A percentile compares a stretch with the other conserved stretches of the same genome.
These are phyloP conservation scores for Pammene aurita DNA, from an alignment of 2,888 invertebrate genomes.

Conservation along the genomic window DNA sequence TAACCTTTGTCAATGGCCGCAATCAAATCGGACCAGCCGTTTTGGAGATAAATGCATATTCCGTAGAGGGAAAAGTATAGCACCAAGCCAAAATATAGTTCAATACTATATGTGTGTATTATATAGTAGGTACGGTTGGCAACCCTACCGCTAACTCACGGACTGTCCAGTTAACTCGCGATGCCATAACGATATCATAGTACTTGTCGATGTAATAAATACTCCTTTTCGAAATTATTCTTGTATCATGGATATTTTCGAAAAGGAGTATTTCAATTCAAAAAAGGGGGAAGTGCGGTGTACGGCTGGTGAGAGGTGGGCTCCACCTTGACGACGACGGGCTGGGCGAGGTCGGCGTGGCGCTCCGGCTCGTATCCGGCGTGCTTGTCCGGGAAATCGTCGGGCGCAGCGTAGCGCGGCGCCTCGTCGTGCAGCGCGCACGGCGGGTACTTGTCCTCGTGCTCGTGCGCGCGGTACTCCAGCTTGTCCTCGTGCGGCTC, in stretches of 20 bases:
- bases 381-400: constrained; percentile 77
- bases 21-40: no score
- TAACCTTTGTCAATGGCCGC: no score
- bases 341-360: constrained; percentile 72
- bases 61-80: no score
- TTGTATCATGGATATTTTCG: constrained; percentile 75
- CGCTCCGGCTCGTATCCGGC: constrained; percentile 69
- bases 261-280: constrained; percentile 87
- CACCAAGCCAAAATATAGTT: no score
- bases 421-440: constrained; percentile 79
- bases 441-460: constrained; percentile 76
- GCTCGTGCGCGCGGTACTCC: constrained; percentile 74
- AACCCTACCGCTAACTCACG: not conserved
- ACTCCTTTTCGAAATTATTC: constrained; percentile 82
- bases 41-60: no score
- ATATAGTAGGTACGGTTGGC: no score
- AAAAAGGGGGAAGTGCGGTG: constrained; percentile 90
- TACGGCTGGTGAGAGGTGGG: constrained; percentile 84
- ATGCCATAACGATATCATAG: constrained; percentile 3
- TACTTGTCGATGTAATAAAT: constrained; percentile 49
- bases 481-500: constrained; percentile 80
- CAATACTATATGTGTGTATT: no score
- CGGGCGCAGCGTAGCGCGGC: constrained; percentile 82
- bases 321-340: constrained; percentile 83
- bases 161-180: constrained; percentile 3